Conservation (phyloP, 2,888 invertebrate genomes). For the Drosophila lacicola region DNA sequence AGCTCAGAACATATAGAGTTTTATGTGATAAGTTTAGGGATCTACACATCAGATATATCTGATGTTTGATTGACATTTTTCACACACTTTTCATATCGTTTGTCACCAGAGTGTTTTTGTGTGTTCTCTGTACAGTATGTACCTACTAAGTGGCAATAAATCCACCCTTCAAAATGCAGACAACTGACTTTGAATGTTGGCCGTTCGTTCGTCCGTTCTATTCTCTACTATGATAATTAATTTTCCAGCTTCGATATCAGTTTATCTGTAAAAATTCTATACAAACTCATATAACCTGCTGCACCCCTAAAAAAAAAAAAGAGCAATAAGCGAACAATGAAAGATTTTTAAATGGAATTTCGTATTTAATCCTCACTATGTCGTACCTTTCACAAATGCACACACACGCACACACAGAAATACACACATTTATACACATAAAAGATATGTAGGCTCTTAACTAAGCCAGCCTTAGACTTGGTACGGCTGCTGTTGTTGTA, state of each 20-base stretch:
- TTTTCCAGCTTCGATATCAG: slow-evolving; percentile 73
- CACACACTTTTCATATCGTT: slow-evolving; percentile 23
- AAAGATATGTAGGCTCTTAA: slow-evolving; percentile 63
- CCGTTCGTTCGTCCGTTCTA: slow-evolving; percentile 18
- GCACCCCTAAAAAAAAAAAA: slow-evolving; percentile 66
- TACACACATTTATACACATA: slow-evolving; percentile 3
- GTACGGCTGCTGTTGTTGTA: slow-evolving; percentile 74
- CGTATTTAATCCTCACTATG: slow-evolving; percentile 76
- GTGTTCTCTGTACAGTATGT: slow-evolving; percentile 31
- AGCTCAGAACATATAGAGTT: no score
- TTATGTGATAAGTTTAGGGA: neutral
- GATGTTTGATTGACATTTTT: slow-evolving; percentile 12
- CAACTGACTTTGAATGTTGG: slow-evolving; percentile 32
- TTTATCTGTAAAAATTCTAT: slow-evolving; percentile 66
- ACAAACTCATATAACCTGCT: slow-evolving; percentile 54
- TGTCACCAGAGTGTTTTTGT: slow-evolving; percentile 21
- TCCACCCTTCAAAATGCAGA: slow-evolving; percentile 28
- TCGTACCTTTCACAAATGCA: slow-evolving; percentile 68
- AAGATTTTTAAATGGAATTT: slow-evolving; percentile 79
- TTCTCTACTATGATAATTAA: slow-evolving; percentile 68
- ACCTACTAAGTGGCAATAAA: slow-evolving; percentile 34
- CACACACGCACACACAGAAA: slow-evolving; percentile 37
- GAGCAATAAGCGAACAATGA: slow-evolving; percentile 74
- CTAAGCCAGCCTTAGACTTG: slow-evolving; percentile 67
- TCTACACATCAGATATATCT: neutral